Evolutionary conservation across 2,888 invertebrate species (phyloP), one percentile per base, ranked within the genome.

Genomic region (Brachylomia viminalis): DNA sequence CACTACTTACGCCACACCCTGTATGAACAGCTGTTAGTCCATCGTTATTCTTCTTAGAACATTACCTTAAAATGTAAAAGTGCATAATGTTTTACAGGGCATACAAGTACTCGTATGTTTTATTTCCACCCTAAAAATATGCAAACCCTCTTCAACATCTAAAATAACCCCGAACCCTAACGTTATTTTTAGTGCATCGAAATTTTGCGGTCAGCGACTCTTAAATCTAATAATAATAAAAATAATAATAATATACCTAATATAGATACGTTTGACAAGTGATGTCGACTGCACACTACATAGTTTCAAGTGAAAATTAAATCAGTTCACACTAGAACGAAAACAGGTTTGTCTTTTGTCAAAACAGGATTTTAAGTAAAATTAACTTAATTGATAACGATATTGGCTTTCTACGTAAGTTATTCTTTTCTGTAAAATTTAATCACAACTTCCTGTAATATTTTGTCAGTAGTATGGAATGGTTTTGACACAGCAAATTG

Each of bases 161-260:
- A 62, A 83, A 83, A 75, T 83, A 83, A 49, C 71, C 68, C 47
- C 61, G 33, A 59, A 69, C 64, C 68, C 59, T 64, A 49, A 59
- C 61, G 64, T 71, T 84, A 80, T 84, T 79, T 73, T 67, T 47
- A 84, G 84, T 72, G 68, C 83, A 86, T 74, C 75, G 73, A 56
- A 69, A 75, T 66, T 49, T 42, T 62, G 58, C 62, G 85, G 83
- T 85, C 85, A 85, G 27, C n/a, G 82, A 77, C 83, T 72, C 42
- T 76, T 47, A 65, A 70, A 71, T 82, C 17, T 81, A 47, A 71
- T 85, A 82, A 70, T 59, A 72, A 49, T 70, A 76, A n/a, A n/a
- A n/a, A n/a, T 81, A 47, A 71, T 85, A 82, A 70, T 59, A 72
- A 49, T 70, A 76, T n/a, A n/a, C n/a, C n/a, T n/a, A n/a, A n/a